phyloP scores from a whole-genome alignment of 2,113 vertebrate species.

The Macquaria ambigua region DNA sequence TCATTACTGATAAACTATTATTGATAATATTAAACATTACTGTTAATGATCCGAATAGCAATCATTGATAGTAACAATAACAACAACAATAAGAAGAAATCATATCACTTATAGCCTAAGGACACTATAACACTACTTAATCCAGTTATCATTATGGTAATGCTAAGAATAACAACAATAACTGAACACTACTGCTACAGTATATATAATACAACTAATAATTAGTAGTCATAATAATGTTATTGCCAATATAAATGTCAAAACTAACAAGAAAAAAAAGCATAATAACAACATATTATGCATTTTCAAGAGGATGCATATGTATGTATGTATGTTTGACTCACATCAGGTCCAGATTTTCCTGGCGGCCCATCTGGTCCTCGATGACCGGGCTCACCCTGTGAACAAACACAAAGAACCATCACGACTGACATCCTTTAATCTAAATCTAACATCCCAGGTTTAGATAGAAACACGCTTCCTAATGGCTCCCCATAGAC shows the following conservation, averaged over 20 bases:
- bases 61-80: neutral
- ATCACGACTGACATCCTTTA: neutral
- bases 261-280: too few species aligned
- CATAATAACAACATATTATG: neutral
- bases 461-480: neutral
- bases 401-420: conserved; percentile 12
- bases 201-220: neutral
- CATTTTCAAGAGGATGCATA: neutral
- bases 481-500: neutral
- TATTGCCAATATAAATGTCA: too few species aligned
- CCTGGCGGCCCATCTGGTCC: conserved; percentile 93
- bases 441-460: neutral
- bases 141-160: too few species aligned
- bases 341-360: conserved; percentile 94
- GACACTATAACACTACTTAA: too few species aligned
- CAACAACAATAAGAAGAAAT: too few species aligned
- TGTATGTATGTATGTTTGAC: conserved; percentile 52
- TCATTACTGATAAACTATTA: neutral
- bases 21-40: neutral
- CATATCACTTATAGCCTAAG: too few species aligned
- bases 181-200: neutral
- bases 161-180: neutral
- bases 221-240: neutral
- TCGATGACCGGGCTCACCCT: conserved; percentile 91
- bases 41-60: neutral